Evolutionary conservation across 2,797 vertebrate species (phyloP), one percentile per base, ranked within the genome.

Genomic region (Coreius guichenoti): DNA sequence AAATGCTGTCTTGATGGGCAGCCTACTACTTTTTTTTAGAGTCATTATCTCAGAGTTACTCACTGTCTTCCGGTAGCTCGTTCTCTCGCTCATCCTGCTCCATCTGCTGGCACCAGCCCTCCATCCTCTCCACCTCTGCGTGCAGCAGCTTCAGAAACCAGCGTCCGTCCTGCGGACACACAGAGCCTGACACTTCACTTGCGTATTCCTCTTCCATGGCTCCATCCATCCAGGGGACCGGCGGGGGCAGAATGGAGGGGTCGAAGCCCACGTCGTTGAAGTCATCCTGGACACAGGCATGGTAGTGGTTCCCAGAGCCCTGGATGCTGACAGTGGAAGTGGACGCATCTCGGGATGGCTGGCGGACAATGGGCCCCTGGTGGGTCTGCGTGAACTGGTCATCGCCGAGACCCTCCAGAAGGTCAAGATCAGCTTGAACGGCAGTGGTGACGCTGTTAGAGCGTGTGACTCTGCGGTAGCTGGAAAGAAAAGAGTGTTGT

Each of bases 61-160:
- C 95, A 99, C 98, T 96, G 90, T 98, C 97, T 49, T 98, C 98
- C 0, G 96, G 95, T 80, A 99, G 94, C 92, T 94, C 94, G 85
- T 96, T 97, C 85, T 98, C 96, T 82, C 83, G 91, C 88, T 97
- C 96, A 77, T 99, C 97, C 89, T 94, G 94, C 90, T 97, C 96
- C 97, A 99, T 99, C 91, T 97, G 97, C 86, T 95, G 94, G 90
- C 98, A 99, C 98, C 98, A 99, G 45, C 98, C 97, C 89, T 99
- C 97, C 97, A 99, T 99, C 23, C 98, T 96, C 88, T 98, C 96
- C n/a, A 95, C 95, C 92, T 99, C 98, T 0, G 97, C 97, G 90
- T 97, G 97, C 85, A 99, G 97, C 81, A 99, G 91, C 94, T 98
- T 98, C 90, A 99, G 95, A 93, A 98, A 99, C 97, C 97, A 99